Conservation (phyloP, 2,797 vertebrate species). For the Periophthalmus magnuspinnatus region DNA sequence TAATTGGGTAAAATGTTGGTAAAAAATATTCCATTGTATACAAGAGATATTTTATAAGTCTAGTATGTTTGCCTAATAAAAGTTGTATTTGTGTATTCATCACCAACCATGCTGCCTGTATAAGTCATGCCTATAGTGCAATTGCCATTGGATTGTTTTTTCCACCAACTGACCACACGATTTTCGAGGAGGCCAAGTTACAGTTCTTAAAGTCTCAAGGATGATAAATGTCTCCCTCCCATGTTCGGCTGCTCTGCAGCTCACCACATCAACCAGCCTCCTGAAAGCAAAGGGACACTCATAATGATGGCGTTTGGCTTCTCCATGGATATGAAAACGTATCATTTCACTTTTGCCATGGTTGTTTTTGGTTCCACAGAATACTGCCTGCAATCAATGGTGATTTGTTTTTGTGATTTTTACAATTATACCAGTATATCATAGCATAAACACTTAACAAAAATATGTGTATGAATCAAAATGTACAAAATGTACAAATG, state of each 20-base stretch:
- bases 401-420: slow-evolving; percentile 69
- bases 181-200: slow-evolving; percentile 72
- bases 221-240: slow-evolving; percentile 78
- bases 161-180: slow-evolving; percentile 58
- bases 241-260: slow-evolving; percentile 77
- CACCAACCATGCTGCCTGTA: slow-evolving; percentile 37
- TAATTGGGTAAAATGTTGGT: neutral
- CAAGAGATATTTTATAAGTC: neutral
- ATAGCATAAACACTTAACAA: neutral
- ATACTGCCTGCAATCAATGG: slow-evolving; percentile 62
- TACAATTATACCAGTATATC: slow-evolving; percentile 75
- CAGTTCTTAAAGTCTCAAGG: slow-evolving; percentile 66
- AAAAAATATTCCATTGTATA: neutral
- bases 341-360: slow-evolving; percentile 73
- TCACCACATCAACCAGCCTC: slow-evolving; percentile 79
- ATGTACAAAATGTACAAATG: neutral
- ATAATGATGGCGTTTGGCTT: slow-evolving; percentile 78
- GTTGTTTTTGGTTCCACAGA: slow-evolving; percentile 58
- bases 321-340: slow-evolving; percentile 72
- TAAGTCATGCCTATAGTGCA: slow-evolving; percentile 59
- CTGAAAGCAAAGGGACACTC: slow-evolving; percentile 72
- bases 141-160: slow-evolving; percentile 47
- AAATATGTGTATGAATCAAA: slow-evolving; percentile 1
- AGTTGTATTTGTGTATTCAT: slow-evolving; percentile 34
- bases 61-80: neutral